phyloP scores from a whole-genome alignment of 1,140 invertebrate species.

The Drosophila prosaltans region DNA sequence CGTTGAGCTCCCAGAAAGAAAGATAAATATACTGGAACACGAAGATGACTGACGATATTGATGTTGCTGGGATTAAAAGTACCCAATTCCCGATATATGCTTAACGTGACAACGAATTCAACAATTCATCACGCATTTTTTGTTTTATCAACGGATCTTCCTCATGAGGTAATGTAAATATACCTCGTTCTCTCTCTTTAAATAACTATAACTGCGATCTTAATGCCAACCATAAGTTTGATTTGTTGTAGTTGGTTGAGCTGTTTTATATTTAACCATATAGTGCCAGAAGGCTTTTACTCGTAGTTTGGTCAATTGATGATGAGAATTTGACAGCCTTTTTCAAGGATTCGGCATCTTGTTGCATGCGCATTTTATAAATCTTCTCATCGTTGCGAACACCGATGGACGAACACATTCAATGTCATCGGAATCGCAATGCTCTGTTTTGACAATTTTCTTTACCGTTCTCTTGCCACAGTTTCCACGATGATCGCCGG shows the following conservation, averaged over 20 bases:
- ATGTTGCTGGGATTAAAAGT: too few species aligned
- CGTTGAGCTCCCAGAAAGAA: too few species aligned
- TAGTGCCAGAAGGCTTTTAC: not conserved
- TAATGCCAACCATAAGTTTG: slow-evolving; percentile 72
- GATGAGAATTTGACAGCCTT: not conserved
- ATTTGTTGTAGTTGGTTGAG: slow-evolving; percentile 58
- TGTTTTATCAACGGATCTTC: slow-evolving; percentile 56
- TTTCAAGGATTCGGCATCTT: slow-evolving; percentile 44
- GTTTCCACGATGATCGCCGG: slow-evolving; percentile 55
- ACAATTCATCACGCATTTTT: slow-evolving; percentile 24
- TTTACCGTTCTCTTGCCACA: not conserved
- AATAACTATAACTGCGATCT: slow-evolving; percentile 53
- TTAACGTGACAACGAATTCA: not conserved
- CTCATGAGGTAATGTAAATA: slow-evolving; percentile 63
- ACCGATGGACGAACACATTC: slow-evolving; percentile 50
- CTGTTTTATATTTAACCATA: slow-evolving; percentile 49
- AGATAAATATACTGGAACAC: too few species aligned
- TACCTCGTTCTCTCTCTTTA: slow-evolving; percentile 56
- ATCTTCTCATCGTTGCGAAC: slow-evolving; percentile 47
- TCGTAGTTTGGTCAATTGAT: not conserved
- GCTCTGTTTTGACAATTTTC: not conserved
- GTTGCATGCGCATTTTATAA: slow-evolving; percentile 40
- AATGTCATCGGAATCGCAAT: not conserved
- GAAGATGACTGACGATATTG: too few species aligned
- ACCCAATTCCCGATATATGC: not conserved